Evolutionary conservation across 2,113 vertebrate species (phyloP).

Genomic region (Amphilophus citrinellus): DNA sequence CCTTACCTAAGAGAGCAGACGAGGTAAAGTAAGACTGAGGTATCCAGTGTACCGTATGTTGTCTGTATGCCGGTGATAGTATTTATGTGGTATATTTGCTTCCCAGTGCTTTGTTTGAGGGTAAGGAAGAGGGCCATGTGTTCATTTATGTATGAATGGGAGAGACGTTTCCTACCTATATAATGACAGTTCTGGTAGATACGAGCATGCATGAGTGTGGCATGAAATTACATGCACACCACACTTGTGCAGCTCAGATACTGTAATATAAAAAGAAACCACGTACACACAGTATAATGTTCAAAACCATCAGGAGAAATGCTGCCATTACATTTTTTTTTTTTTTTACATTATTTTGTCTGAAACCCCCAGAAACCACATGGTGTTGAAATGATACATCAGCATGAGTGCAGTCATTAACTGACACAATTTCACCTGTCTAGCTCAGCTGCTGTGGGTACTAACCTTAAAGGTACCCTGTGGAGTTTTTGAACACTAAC

Average conservation of each 20-base stretch:
- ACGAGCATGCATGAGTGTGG: conserved; percentile 11
- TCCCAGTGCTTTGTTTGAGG: conserved; percentile 20
- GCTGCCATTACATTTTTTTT: background rate
- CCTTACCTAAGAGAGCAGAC: conserved; percentile 27
- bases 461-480: background rate
- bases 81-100: conserved; percentile 29
- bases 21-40: conserved; percentile 22
- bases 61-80: conserved; percentile 35
- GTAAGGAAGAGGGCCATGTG: background rate
- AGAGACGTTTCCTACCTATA: background rate
- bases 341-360: background rate
- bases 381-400: background rate
- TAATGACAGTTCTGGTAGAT: background rate
- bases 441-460: background rate
- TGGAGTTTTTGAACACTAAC: conserved; percentile 5
- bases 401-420: background rate
- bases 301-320: background rate
- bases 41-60: conserved; percentile 9
- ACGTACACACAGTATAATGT: background rate
- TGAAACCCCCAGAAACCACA: conserved; percentile 13
- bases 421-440: background rate
- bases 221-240: conserved; percentile 34
- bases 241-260: background rate
- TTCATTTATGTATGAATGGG: background rate
- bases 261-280: conserved; percentile 17